Evolutionary conservation across 2,797 vertebrate genomes (phyloP).

Genomic region (Schizopygopsis malacanthus): DNA sequence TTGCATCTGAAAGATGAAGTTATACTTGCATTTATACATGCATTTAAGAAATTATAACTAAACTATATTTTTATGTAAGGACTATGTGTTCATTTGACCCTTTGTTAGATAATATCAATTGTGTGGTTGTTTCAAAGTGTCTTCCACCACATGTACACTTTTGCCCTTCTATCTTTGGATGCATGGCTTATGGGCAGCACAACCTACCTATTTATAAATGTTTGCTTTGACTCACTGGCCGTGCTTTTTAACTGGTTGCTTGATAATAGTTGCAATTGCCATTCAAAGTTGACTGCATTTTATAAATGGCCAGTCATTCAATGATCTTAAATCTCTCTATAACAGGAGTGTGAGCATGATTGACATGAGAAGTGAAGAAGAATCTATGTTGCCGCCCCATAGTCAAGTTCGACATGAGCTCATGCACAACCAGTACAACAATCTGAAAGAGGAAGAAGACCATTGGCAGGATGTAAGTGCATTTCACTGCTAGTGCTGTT

Average conservation of each 20-base stretch:
- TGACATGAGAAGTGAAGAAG: constrained; percentile 92
- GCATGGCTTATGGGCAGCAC: constrained; percentile 33
- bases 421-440: constrained; percentile 89
- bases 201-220: background rate
- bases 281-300: background rate
- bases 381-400: constrained; percentile 83
- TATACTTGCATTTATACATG: background rate
- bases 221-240: background rate
- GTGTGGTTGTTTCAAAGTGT: background rate
- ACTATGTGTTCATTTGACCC: background rate
- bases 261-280: background rate
- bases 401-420: constrained; percentile 92
- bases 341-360: constrained; percentile 94
- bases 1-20: background rate
- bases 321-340: background rate
- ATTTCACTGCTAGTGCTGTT: background rate
- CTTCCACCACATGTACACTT: background rate
- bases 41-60: background rate
- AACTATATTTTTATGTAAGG: background rate
- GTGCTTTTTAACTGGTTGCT: constrained; percentile 13
- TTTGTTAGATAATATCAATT: background rate
- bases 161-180: constrained; percentile 23
- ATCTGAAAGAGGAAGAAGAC: constrained; percentile 91
- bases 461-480: constrained; percentile 95
- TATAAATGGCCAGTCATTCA: background rate